These are phyloP conservation scores for Microplitis deprimator DNA, from an alignment of 2,888 invertebrate genomes.

Conservation along the genomic window DNA sequence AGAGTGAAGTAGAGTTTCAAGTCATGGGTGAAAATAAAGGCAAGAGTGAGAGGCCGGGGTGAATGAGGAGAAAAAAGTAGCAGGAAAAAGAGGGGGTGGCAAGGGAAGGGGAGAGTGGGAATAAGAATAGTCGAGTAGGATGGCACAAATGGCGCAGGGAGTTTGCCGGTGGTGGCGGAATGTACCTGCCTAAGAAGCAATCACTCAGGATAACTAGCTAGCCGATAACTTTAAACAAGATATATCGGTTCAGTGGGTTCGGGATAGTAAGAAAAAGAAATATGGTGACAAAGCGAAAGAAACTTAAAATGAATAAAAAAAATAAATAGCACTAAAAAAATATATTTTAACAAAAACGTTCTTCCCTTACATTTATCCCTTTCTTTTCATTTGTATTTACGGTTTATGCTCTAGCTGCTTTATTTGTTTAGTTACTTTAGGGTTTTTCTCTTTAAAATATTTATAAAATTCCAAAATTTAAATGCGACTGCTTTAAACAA, in stretches of 20 bases:
- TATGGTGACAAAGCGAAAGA: constrained; percentile 14
- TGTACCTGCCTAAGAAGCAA: constrained; percentile 52
- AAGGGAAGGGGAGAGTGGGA: constrained; percentile 22
- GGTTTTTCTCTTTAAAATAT: background rate
- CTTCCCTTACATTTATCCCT: constrained; percentile 54
- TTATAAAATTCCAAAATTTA: too few species aligned
- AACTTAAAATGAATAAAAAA: constrained; percentile 35
- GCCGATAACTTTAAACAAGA: constrained; percentile 63
- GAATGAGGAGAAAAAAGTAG: too few species aligned
- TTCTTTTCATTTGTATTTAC: constrained; percentile 64
- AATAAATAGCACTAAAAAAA: constrained; percentile 38
- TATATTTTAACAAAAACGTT: constrained; percentile 27
- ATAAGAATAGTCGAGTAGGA: constrained; percentile 15
- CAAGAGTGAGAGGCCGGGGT: background rate
- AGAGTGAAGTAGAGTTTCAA: background rate
- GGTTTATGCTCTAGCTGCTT: background rate
- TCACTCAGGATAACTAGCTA: constrained; percentile 60
- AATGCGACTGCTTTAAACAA: too few species aligned
- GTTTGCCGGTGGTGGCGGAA: constrained; percentile 41
- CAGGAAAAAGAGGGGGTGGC: constrained; percentile 7
- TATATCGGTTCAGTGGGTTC: constrained; percentile 52
- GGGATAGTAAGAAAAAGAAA: constrained; percentile 38
- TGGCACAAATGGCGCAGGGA: constrained; percentile 35
- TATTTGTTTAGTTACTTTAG: background rate
- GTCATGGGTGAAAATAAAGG: background rate